Conservation (phyloP, 2,888 invertebrate genomes). For the Drosophila picticornis region DNA sequence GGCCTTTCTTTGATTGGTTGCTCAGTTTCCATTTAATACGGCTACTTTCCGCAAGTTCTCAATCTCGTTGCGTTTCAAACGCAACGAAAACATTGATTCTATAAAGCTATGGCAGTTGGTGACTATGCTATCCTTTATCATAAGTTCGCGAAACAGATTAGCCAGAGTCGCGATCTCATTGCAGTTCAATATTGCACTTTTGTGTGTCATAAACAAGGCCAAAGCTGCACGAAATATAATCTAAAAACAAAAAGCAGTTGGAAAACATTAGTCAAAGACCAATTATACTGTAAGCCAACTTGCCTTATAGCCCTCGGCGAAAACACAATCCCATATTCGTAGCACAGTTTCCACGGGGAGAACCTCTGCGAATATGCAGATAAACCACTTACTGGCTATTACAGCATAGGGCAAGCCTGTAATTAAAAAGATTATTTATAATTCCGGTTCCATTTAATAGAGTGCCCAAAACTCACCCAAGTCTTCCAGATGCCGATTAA, state of each 20-base stretch:
- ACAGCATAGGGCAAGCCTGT: slow-evolving; percentile 94
- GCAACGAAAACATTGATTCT: slow-evolving; percentile 93
- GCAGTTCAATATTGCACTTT: slow-evolving; percentile 90
- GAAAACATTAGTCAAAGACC: background rate
- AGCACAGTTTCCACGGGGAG: slow-evolving; percentile 97
- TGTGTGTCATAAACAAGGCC: slow-evolving; percentile 92
- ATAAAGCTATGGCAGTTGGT: slow-evolving; percentile 96
- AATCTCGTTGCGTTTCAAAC: slow-evolving; percentile 86
- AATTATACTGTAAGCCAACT: background rate
- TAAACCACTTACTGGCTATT: slow-evolving; percentile 97
- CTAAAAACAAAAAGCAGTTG: slow-evolving; percentile 60
- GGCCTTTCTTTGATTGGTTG: slow-evolving; percentile 37
- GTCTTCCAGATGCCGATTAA: slow-evolving; percentile 92
- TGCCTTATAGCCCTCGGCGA: slow-evolving; percentile 95
- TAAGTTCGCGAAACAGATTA: slow-evolving; percentile 91
- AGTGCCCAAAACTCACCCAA: slow-evolving; percentile 86
- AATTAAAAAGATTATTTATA: background rate
- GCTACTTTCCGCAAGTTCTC: slow-evolving; percentile 82
- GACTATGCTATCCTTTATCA: slow-evolving; percentile 91
- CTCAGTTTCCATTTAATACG: slow-evolving; percentile 72
- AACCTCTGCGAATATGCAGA: slow-evolving; percentile 97
- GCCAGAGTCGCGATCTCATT: slow-evolving; percentile 93
- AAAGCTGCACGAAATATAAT: slow-evolving; percentile 95
- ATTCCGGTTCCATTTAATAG: background rate
- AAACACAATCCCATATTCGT: slow-evolving; percentile 97